phyloP scores from a whole-genome alignment of 2,888 invertebrate genomes.

The Lepidocyrtoides sp. region DNA sequence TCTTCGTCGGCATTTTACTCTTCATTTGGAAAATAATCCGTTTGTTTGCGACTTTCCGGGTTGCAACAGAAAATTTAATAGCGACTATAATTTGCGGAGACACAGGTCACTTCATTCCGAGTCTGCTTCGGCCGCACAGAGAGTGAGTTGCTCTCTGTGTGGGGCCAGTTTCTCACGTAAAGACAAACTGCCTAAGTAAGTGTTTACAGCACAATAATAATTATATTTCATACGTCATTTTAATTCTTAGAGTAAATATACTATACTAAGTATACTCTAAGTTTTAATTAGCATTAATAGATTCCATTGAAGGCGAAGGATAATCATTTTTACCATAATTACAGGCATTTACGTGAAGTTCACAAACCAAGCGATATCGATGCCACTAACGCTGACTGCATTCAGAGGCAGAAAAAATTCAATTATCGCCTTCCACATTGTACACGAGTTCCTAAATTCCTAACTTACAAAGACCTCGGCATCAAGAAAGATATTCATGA shows the following conservation, averaged over 20 bases:
- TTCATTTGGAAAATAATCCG: conserved; percentile 75
- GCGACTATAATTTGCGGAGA: conserved; percentile 57
- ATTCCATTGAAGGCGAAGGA: no score
- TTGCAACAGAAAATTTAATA: conserved; percentile 60
- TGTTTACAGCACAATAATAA: not conserved
- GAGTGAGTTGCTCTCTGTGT: conserved; percentile 46
- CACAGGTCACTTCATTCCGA: conserved; percentile 52
- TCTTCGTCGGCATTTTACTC: conserved; percentile 57
- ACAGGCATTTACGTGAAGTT: conserved; percentile 22
- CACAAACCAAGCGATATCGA: conserved; percentile 51
- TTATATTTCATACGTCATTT: no score
- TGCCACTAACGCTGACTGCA: not conserved
- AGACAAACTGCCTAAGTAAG: conserved; percentile 41
- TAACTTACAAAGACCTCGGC: not conserved
- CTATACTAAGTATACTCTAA: no score
- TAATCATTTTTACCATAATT: no score
- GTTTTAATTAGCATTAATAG: no score
- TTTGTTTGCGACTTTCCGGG: conserved; percentile 59
- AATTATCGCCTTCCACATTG: not conserved
- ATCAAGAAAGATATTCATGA: not conserved
- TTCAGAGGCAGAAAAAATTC: not conserved
- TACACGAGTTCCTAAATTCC: not conserved
- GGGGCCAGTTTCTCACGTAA: not conserved
- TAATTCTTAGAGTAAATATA: no score
- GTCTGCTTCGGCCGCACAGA: not conserved